Conservation (phyloP, 2,797 vertebrate species). For the Clamator glandarius region DNA sequence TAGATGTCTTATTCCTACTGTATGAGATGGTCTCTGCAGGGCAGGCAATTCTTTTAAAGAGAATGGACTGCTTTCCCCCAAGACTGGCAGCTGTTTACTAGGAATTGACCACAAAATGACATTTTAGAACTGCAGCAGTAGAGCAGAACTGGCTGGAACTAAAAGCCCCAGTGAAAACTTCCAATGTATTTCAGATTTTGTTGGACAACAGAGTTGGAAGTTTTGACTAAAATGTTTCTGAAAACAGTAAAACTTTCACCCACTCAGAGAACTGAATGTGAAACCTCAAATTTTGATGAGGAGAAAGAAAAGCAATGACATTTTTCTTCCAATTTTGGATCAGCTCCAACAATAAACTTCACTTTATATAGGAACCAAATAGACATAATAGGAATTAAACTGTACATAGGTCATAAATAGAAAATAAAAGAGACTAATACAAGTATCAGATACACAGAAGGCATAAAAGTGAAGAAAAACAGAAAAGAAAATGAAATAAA, state of each 20-base stretch:
- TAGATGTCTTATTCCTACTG: background rate
- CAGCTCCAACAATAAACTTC: background rate
- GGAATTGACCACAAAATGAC: background rate
- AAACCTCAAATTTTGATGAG: constrained; percentile 15
- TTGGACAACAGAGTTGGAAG: background rate
- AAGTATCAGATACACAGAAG: background rate
- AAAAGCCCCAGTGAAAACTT: background rate
- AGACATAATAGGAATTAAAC: constrained; percentile 18
- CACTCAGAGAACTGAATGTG: background rate
- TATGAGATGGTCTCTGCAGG: background rate
- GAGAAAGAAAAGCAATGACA: background rate
- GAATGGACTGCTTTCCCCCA: background rate
- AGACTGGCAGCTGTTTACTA: background rate
- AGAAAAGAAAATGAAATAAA: background rate
- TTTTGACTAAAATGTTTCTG: constrained; percentile 22
- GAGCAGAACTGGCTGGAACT: background rate
- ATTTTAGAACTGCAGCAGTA: background rate
- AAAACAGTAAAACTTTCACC: background rate
- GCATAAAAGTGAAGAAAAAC: background rate
- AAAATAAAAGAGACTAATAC: background rate
- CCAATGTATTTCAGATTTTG: background rate
- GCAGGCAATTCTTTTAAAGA: background rate
- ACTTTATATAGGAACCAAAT: constrained; percentile 10
- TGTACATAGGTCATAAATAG: background rate
- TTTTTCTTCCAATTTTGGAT: constrained; percentile 27